Base-by-base conservation (phyloP, 2,888 invertebrate species). In the Oeneis ivallda region DNA sequence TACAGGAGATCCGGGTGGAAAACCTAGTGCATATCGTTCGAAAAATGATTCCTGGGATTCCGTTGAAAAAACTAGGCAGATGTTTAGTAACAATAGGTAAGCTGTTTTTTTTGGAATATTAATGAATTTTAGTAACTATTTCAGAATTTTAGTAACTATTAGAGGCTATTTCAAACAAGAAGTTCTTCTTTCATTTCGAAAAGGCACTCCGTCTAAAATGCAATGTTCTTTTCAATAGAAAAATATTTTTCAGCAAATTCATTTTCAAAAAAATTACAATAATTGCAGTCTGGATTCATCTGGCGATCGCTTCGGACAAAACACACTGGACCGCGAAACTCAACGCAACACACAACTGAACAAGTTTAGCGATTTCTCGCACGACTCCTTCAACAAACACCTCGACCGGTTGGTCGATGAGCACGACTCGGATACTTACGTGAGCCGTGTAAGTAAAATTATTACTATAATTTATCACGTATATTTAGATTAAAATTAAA, bases 1-100 rank as follows among this genome's bases (percentile, higher is more conserved):
- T 47, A 72, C 70, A 17, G 66, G 69, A 1, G 91, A 92, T 74
- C 90, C 90, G 5, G 91, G 91, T 56, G 89, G 89, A 70, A 89
- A 83, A 70, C 70, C 82, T 41, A 39, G 39, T 8, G 60, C 49
- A 1, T 86, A 82, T 74, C 76, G 76, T 47, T 68, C 79, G 0
- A 92, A 96, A 66, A 93, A 95, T 60, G 96, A 96, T 76, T 96
- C 96, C 32, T 96, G 96, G 96, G 96, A 97, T 77, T 94, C 95
- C 7, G 94, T 96, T 64, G 95, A 96, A 64, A 96, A 96, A 84
- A 96, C 96, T 1, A 94, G 95, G 78, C 95, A 96, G 70, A 93
- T 96, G 83, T 89, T 96, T 56, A 95, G 95, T 71, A 78, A 83
- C 59, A 89, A 84, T 75, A 89, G 89, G 92, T 92, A 76, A 70